Evolutionary conservation across 2,888 invertebrate species (phyloP).

Genomic region (Metacarcinus magister): DNA sequence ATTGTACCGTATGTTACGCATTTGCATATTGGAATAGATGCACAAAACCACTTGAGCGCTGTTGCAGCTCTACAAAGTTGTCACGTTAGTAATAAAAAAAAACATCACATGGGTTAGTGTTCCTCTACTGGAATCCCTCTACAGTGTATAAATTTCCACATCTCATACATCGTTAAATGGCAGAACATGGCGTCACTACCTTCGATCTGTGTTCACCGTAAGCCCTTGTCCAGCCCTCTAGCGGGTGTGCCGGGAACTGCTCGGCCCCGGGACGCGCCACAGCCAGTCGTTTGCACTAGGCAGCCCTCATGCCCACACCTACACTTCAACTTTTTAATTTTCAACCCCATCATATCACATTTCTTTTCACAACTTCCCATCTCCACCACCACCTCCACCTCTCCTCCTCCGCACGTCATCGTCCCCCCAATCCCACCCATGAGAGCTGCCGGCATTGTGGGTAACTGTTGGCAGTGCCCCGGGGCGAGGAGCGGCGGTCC

Average conservation of each 20-base stretch:
- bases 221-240: conserved; percentile 41
- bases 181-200: conserved; percentile 8
- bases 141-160: background rate
- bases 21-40: conserved; percentile 8
- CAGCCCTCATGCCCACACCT: background rate
- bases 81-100: conserved; percentile 28
- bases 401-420: background rate
- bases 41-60: background rate
- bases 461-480: conserved; percentile 50
- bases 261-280: conserved; percentile 34
- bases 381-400: background rate
- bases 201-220: conserved; percentile 13
- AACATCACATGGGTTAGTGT: conserved; percentile 41
- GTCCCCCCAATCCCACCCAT: background rate
- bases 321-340: background rate
- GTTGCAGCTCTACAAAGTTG: background rate
- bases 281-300: conserved; percentile 1
- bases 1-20: conserved; percentile 23
- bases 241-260: conserved; percentile 45
- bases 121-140: conserved; percentile 1
- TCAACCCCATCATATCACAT: background rate
- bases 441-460: background rate
- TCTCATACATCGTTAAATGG: background rate
- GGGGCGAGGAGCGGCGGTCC: conserved; percentile 57
- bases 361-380: background rate